These are phyloP conservation scores for Misgurnus mizolepis DNA, from an alignment of 2,113 vertebrate species.

Conservation along the genomic window DNA sequence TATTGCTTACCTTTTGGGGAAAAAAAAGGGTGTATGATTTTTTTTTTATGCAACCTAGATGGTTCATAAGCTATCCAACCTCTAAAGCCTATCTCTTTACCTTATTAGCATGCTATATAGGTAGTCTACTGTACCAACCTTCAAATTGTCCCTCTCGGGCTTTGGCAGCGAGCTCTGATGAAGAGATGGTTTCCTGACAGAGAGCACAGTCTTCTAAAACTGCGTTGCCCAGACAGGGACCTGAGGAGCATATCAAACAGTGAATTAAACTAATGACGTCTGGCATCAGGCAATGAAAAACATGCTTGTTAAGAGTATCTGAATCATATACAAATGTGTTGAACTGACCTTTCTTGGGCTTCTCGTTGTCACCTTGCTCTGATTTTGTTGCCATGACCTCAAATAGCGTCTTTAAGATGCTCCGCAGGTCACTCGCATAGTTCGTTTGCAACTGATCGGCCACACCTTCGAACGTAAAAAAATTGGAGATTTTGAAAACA, in stretches of 20 bases:
- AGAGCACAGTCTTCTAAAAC: constrained; percentile 91
- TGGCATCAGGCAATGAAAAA: neutral
- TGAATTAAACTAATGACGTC: neutral
- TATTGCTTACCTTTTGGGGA: too few relatives aligned
- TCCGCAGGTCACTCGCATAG: constrained; percentile 94
- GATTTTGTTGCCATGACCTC: constrained; percentile 98
- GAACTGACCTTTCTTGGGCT: constrained; percentile 83
- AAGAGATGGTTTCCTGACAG: constrained; percentile 92
- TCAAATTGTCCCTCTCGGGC: constrained; percentile 90
- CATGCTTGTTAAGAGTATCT: neutral
- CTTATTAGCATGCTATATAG: neutral
- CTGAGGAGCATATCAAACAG: constrained; percentile 62
- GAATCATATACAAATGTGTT: neutral
- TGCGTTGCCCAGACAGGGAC: constrained; percentile 81
- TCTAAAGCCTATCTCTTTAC: too few relatives aligned
- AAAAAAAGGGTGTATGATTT: too few relatives aligned
- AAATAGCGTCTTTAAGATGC: constrained; percentile 96
- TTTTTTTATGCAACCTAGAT: too few relatives aligned
- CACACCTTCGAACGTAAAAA: constrained; percentile 75
- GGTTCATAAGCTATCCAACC: too few relatives aligned
- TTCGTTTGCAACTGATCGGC: constrained; percentile 98
- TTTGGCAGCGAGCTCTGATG: constrained; percentile 91
- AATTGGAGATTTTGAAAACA: neutral
- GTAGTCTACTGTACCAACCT: constrained; percentile 73
- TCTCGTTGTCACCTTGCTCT: constrained; percentile 84